Base-by-base conservation (phyloP, 1,140 invertebrate species). In the Reticulitermes speratus region DNA sequence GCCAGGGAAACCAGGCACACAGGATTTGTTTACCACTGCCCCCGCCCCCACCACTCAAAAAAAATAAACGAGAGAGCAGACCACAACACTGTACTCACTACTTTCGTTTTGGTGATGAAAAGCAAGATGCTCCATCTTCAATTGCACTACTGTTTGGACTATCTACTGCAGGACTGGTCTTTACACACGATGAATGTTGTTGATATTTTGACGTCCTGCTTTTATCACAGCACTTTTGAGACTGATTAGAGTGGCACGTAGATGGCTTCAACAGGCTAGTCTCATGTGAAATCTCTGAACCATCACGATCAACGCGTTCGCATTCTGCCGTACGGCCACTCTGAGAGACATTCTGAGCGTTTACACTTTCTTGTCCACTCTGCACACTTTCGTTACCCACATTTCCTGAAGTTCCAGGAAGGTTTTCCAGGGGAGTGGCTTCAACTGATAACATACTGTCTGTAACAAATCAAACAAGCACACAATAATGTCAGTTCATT, bases 351-450 rank as follows among this genome's bases (percentile, higher is more conserved):
- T 6, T 69, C 25, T n/a, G 25, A 75, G 9, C n/a, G 25, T 75
- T 75, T 30, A 25, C n/a, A 75, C n/a, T 75, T 9, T 30, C n/a
- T 30, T 75, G 25, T 8, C 2, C 45, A 14, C 48, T 52, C 25
- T 55, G 44, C 23, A 21, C 3, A 52, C 83, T 55, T 55, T 30
- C 19, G 45, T 5, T 48, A 9, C 30, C n/a, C 9, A 30, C 19
- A 48, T 1, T 7, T 55, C 25, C 83, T 45, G 44, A 48, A 21
- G 55, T 19, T 30, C 91, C 91, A 48, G 91, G 91, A 86, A 92
- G 88, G 87, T 89, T 91, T 88, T 91, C 90, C 32, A 91, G 87
- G 21, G 88, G 89, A 23, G 90, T 91, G 83, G 90, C 89, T 87
- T 91, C 91, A 25, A 89, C 82, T 21, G 87, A 90, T 86, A 90